Base-by-base conservation (phyloP, 1,140 invertebrate genomes). In the Plodia interpunctella region DNA sequence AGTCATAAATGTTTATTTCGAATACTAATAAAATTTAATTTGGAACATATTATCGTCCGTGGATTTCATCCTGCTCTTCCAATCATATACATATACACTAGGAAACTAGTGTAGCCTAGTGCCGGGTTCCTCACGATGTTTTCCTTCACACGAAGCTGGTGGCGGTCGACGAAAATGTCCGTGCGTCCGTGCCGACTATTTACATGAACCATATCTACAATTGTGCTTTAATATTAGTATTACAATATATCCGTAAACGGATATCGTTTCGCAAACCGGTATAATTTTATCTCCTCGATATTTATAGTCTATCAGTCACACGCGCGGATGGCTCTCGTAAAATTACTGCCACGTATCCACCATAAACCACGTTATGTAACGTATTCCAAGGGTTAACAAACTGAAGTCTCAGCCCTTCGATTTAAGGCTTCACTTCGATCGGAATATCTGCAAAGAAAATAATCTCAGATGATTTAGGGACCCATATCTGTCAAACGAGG, bases 401-500 rank as follows among this genome's bases (percentile, higher is more conserved):
- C 52, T 60, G 17, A 55, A 71, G 66, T 58, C 54, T 68, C 58
- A 38, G 2, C 13, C 8, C 4, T 38, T 10, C 2, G 3, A 38
- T 51, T 32, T 72, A 74, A 61, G 57, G 64, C 63, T 52, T 18
- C 38, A 60, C 57, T 61, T 74, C 13, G n/a, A 44, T 32, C 55
- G 21, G 13, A 59, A 38, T 50, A 10, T 10, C 44, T 57, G 73
- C 70, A 76, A 75, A 72, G 78, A 80, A 79, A 77, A 78, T 75
- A 72, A 70, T 75, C 65, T 57, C 58, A 25, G 19, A 59, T 80
- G 81, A 85, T 84, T 82, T 84, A 85, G 53, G 70, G 60, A 58
- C 72, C 72, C 75, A 80, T 85, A 82, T 86, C 78, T 79, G 70
- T 76, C 74, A 74, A 72, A 68, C 71, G 69, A 57, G 62, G 65